Evolutionary conservation across 2,888 invertebrate genomes (phyloP).

Genomic region (Diplolepis rosae): DNA sequence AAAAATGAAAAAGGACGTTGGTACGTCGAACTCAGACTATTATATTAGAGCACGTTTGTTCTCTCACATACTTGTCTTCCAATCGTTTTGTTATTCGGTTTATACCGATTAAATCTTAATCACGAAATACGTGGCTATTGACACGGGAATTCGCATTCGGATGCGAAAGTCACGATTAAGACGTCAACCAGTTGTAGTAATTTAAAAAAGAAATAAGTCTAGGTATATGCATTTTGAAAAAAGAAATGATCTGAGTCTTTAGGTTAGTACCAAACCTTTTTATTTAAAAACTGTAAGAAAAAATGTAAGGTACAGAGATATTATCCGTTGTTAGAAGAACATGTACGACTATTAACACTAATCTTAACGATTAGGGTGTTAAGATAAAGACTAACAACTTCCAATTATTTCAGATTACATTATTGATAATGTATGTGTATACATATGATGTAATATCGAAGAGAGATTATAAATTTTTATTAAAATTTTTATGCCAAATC

Average conservation of each 20-base stretch:
- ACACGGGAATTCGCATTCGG: background rate
- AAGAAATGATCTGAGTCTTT: slow-evolving; percentile 7
- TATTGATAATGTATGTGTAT: slow-evolving; percentile 61
- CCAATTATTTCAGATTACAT: slow-evolving; percentile 57
- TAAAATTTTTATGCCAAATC: slow-evolving; percentile 49
- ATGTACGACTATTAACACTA: slow-evolving; percentile 52
- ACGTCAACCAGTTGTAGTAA: slow-evolving; percentile 14
- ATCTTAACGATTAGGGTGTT: slow-evolving; percentile 59
- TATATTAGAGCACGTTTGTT: slow-evolving; percentile 37
- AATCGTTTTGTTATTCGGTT: background rate
- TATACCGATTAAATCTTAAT: background rate
- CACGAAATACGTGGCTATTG: too few relatives aligned
- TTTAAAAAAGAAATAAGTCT: slow-evolving; percentile 4
- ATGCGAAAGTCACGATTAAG: background rate
- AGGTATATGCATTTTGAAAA: slow-evolving; percentile 5
- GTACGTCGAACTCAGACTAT: slow-evolving; percentile 36
- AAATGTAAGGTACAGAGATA: slow-evolving; percentile 45
- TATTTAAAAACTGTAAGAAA: slow-evolving; percentile 57
- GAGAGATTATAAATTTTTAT: slow-evolving; percentile 60
- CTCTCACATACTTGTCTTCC: slow-evolving; percentile 34
- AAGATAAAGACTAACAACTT: slow-evolving; percentile 61
- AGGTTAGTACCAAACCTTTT: slow-evolving; percentile 31
- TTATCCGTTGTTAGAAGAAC: slow-evolving; percentile 46
- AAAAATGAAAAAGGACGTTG: slow-evolving; percentile 33
- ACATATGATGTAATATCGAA: slow-evolving; percentile 57